Evolutionary conservation across 2,113 vertebrate species (phyloP).

Genomic region (Cygnus buccinator): DNA sequence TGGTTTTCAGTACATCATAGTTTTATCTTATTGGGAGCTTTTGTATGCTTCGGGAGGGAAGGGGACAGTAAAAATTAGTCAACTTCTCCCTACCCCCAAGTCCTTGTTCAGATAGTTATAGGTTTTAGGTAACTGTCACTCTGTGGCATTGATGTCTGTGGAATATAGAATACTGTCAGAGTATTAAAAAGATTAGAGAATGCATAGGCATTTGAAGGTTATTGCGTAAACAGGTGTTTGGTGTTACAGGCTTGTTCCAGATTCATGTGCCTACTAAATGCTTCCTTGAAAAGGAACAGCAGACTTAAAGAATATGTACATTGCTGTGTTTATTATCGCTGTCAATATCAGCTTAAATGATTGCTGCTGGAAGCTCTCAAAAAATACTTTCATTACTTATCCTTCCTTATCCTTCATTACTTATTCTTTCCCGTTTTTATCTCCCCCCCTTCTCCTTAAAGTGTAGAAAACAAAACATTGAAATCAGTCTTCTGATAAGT

Average conservation of each 20-base stretch:
- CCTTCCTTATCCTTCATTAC: too few relatives aligned
- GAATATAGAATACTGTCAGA: not conserved
- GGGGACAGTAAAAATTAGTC: not conserved
- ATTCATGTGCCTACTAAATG: not conserved
- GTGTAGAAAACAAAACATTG: not conserved
- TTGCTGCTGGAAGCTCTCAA: not conserved
- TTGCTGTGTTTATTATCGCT: not conserved
- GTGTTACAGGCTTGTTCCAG: not conserved
- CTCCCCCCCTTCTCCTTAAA: accelerated
- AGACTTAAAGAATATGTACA: not conserved
- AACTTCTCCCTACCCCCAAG: accelerated
- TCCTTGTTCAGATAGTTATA: not conserved
- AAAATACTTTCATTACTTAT: not conserved
- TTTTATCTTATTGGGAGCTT: not conserved
- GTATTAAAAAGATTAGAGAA: not conserved
- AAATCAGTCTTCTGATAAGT: not conserved
- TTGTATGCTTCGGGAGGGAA: not conserved
- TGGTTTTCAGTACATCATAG: not conserved
- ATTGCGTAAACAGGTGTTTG: not conserved
- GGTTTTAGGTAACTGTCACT: not conserved
- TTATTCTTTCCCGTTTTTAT: not conserved
- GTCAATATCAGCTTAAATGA: not conserved
- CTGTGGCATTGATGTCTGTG: not conserved
- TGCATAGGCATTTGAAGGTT: not conserved
- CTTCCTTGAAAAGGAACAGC: not conserved